A percentile compares a stretch with the other conserved stretches of the same genome.
phyloP scores from a whole-genome alignment of 2,888 invertebrate genomes.

The Apamea sordens region DNA sequence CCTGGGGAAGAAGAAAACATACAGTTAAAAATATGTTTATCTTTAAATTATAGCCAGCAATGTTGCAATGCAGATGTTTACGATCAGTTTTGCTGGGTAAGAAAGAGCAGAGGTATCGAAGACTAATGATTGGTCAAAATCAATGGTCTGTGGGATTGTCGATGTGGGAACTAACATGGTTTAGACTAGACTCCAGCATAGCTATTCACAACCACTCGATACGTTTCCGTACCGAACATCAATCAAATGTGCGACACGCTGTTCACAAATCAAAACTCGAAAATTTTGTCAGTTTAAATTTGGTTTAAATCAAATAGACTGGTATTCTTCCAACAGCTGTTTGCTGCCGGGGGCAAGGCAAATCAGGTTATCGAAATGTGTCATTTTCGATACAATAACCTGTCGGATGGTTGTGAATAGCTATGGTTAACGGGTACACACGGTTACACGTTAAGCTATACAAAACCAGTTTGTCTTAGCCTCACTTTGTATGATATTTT shows the following conservation, averaged over 20 bases:
- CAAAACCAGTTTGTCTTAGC: too few species aligned
- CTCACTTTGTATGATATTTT: too few species aligned
- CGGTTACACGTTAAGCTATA: too few species aligned
- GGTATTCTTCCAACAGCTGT: neutral
- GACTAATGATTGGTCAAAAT: neutral
- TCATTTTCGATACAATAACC: too few species aligned
- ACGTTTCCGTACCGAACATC: neutral
- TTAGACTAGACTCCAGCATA: neutral
- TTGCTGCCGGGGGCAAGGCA: too few species aligned
- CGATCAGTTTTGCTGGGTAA: neutral
- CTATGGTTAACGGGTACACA: too few species aligned
- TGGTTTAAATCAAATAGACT: neutral
- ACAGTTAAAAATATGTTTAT: neutral
- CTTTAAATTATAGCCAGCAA: neutral
- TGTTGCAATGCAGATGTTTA: neutral
- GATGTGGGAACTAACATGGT: neutral
- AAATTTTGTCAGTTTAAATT: neutral
- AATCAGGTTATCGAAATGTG: too few species aligned
- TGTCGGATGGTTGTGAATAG: too few species aligned
- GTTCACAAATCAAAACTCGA: too few species aligned
- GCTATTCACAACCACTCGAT: neutral
- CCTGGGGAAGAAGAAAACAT: constrained; percentile 88
- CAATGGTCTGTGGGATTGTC: neutral
- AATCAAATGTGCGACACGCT: neutral
- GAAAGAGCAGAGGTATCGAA: neutral